Evolutionary conservation across 2,797 vertebrate species (phyloP), one percentile per base, ranked within the genome.

Genomic region (Dermochelys coriacea): DNA sequence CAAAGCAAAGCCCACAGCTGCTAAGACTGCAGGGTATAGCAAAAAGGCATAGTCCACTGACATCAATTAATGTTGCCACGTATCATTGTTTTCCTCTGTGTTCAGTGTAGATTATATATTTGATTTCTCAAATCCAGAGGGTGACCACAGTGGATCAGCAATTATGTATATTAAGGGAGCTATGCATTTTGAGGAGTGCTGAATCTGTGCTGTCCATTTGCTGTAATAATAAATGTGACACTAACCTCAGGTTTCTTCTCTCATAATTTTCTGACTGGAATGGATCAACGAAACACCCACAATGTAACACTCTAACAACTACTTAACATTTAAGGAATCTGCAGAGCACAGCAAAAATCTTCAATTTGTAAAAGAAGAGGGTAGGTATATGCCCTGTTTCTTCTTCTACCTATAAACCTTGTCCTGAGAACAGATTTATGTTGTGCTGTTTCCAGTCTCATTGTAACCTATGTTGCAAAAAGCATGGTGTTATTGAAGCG

Each of bases 1-100:
- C 3, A 91, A 82, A 93, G 6, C 34, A 93, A 34, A 37, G 12
- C 55, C 54, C 82, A 81, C 31, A 90, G 92, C 82, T 89, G 18
- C 18, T 91, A 50, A 49, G 27, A 84, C 31, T 85, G 21, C n/a
- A 31, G 12, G 10, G 10, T 34, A 3, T 2, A 37, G 25, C 5
- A 10, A 64, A 71, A 79, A 85, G 18, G 0, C 5, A n/a, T 84
- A 8, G 79, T 21, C 14, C 8, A 4, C 54, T 75, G 27, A 1
- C 2, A 51, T 21, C 50, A 50, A 92, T 34, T 5, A 64, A 57
- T 47, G 16, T 52, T 34, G 14, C 7, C 23, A 1, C 2, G 41
- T n/a, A 6, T 80, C 27, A 41, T n/a, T 52, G 12, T n/a, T 87
- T 74, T 16, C 29, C 29, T 31, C 41, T 77, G 0, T 21, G 1